These are phyloP conservation scores for Cryptoleucopteryx plumbea DNA, from an alignment of 2,113 vertebrate species.

Conservation along the genomic window DNA sequence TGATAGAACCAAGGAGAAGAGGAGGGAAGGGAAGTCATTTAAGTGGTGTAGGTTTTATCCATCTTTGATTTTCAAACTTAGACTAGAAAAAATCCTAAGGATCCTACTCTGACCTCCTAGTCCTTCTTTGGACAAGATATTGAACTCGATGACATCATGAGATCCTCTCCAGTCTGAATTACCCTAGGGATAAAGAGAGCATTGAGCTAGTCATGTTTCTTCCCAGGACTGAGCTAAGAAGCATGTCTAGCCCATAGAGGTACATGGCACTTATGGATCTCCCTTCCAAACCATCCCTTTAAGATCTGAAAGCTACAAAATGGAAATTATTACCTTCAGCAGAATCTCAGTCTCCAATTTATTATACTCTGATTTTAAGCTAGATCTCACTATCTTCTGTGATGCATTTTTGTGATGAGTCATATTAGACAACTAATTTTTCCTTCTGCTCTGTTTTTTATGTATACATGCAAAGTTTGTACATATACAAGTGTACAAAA, in stretches of 20 bases:
- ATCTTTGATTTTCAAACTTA: neutral
- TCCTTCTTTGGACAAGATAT: neutral
- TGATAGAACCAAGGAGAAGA: neutral
- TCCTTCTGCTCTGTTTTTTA: neutral
- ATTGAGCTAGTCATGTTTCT: neutral
- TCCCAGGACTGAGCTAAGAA: neutral
- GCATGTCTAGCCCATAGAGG: neutral
- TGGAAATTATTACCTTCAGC: neutral
- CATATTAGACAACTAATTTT: neutral
- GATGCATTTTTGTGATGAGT: neutral
- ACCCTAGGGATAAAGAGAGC: neutral
- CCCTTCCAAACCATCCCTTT: neutral
- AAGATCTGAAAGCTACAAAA: neutral
- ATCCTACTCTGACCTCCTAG: neutral
- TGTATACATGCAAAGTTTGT: neutral
- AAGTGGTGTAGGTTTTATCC: neutral
- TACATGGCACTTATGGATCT: accelerated
- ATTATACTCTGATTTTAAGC: neutral
- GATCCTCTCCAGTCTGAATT: neutral
- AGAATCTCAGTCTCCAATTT: neutral
- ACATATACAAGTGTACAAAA: neutral
- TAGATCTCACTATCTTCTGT: neutral
- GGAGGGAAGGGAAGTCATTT: neutral
- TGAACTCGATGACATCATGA: neutral
- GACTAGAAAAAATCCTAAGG: neutral